These are phyloP conservation scores for Drosophila prostipennis DNA, from an alignment of 2,888 invertebrate genomes.

Conservation along the genomic window DNA sequence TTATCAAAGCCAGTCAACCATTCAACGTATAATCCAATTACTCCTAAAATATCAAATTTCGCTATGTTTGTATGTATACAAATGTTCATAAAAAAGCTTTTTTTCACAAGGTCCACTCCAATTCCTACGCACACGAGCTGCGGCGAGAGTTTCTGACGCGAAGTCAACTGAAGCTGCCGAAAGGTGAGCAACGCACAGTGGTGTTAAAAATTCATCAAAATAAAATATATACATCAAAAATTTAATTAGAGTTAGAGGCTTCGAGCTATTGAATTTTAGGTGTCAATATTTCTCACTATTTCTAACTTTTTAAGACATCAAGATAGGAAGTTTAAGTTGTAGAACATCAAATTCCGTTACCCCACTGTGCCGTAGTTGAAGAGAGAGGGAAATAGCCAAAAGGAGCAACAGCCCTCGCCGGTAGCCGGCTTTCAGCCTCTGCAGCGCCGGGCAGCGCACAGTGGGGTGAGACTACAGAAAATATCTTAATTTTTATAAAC, in stretches of 20 bases:
- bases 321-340: background rate
- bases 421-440: conserved; percentile 41
- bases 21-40: background rate
- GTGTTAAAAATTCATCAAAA: background rate
- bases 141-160: conserved; percentile 30
- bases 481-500: background rate
- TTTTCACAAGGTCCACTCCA: conserved; percentile 32
- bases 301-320: too few species aligned
- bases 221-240: background rate
- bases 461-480: conserved; percentile 1
- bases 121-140: conserved; percentile 26
- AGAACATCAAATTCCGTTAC: background rate
- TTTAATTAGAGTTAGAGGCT: too few species aligned
- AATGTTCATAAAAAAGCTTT: background rate
- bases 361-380: background rate
- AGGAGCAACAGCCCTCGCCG: conserved; percentile 72
- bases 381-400: conserved; percentile 22
- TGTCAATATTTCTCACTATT: too few species aligned
- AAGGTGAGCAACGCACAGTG: conserved; percentile 22
- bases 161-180: conserved; percentile 30
- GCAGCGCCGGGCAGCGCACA: conserved; percentile 2
- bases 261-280: too few species aligned
- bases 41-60: background rate
- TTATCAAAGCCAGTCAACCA: background rate
- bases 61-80: background rate